Evolutionary conservation across 2,888 invertebrate genomes (phyloP).

Genomic region (Pelosia muscerda): DNA sequence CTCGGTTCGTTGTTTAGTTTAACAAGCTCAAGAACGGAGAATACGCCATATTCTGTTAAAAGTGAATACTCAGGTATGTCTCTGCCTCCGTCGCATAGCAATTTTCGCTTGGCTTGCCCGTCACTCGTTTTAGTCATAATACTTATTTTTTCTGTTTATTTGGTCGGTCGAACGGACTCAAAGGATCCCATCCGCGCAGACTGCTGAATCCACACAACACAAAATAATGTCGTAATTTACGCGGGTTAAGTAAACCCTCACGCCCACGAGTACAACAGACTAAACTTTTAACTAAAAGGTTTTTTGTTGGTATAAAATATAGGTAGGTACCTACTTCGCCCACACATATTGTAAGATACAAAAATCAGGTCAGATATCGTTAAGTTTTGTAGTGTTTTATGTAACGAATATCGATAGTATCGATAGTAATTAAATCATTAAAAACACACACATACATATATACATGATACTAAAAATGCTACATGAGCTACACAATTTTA

Average conservation of each 20-base stretch:
- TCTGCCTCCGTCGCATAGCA: too few relatives aligned
- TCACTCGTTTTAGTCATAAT: background rate
- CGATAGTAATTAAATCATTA: background rate
- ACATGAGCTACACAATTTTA: too few relatives aligned
- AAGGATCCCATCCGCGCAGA: background rate
- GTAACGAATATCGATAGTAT: too few relatives aligned
- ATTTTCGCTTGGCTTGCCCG: too few relatives aligned
- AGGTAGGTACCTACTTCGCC: slow-evolving; percentile 21
- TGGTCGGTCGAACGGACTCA: background rate
- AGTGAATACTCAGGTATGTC: too few relatives aligned
- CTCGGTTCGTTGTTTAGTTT: too few relatives aligned
- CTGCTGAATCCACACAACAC: background rate
- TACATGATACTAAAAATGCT: too few relatives aligned
- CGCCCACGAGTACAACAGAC: background rate
- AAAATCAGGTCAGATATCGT: background rate
- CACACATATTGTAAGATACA: background rate
- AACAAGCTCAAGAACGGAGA: too few relatives aligned
- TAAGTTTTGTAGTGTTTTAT: too few relatives aligned
- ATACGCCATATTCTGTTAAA: too few relatives aligned
- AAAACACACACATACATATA: too few relatives aligned
- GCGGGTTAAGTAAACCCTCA: background rate
- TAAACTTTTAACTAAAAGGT: background rate
- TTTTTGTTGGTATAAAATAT: background rate
- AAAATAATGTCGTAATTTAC: background rate
- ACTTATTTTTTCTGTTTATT: background rate